phyloP scores from a whole-genome alignment of 2,888 invertebrate genomes.

The Aphidoletes aphidimyza region DNA sequence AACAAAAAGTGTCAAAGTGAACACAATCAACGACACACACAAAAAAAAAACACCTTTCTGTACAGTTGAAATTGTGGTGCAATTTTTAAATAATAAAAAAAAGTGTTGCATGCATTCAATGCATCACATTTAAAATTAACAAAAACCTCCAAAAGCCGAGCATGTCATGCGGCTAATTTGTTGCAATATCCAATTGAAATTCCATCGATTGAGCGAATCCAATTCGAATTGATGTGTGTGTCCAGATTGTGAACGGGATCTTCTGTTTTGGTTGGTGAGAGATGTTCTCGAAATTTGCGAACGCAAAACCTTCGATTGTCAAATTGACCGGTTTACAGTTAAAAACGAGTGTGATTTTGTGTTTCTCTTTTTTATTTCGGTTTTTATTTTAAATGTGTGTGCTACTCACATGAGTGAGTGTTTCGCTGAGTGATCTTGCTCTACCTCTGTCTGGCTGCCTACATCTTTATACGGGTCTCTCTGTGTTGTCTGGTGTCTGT shows the following conservation, averaged over 20 bases:
- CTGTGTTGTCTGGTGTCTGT: too few relatives aligned
- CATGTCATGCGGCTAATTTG: too few relatives aligned
- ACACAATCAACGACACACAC: neutral
- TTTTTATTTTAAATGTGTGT: too few relatives aligned
- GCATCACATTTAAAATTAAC: too few relatives aligned
- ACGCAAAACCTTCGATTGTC: neutral
- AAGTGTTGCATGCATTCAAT: too few relatives aligned
- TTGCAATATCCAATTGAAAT: too few relatives aligned
- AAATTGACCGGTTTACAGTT: conserved; percentile 36
- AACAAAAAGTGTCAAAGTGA: neutral
- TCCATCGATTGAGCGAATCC: neutral
- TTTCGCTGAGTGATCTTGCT: neutral
- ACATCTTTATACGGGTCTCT: too few relatives aligned
- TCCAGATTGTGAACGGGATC: neutral
- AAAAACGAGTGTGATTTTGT: neutral
- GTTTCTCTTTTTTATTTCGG: neutral
- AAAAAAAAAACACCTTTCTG: neutral
- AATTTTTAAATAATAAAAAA: too few relatives aligned
- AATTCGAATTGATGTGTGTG: neutral
- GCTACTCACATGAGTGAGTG: neutral
- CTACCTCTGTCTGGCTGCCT: neutral
- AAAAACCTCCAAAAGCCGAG: too few relatives aligned
- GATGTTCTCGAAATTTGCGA: too few relatives aligned
- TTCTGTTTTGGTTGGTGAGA: too few relatives aligned
- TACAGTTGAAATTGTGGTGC: too few relatives aligned